Base-by-base conservation (phyloP, 1,140 invertebrate species). In the Ips nitidus region DNA sequence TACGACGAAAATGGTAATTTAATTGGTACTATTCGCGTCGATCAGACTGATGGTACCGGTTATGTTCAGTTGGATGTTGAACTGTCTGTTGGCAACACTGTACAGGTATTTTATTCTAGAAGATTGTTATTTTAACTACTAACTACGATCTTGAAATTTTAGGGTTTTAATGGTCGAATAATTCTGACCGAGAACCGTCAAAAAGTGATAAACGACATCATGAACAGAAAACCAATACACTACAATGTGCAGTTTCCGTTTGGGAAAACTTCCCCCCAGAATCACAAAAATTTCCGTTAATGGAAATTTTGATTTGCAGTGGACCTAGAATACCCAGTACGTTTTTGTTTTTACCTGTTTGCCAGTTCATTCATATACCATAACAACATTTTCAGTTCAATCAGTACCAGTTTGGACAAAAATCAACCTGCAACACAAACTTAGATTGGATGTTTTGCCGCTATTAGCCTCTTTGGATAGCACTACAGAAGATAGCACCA, bases 141-240 rank as follows among this genome's bases (percentile, higher is more conserved):
- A 22, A 22, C 22, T 22, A 22, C 22, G 22, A 22, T 22, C 22
- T 22, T 22, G 22, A 22, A 22, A 22, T 22, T 22, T 22, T 22
- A 79, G 78, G 74, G 72, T 38, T 77, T 73, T 63, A 78, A 80
- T 73, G 78, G 78, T 4, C 72, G 73, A 38, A 75, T 80, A 47
- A 59, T 67, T 22, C 62, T 80, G 22, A 69, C 71, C 0, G 67
- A 72, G 4, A 56, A 72, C 2, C 71, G 70, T 66, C 66, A 72
- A 6, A 64, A 74, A 57, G 73, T 74, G 0, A 69, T 78, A 38
- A 55, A 76, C 4, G 74, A 78, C 43, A 75, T 78, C 43, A 45
- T 77, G 40, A 69, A 75, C 39, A 41, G 70, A 41, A 71, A 66
- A 55, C 76, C 78, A 3, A 75, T 80, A 41, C 63, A 66, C 52